A percentile compares a stretch with the other conserved stretches of the same genome.
Conservation (phyloP, 2,113 vertebrate species). For the Otocyon megalotis region DNA sequence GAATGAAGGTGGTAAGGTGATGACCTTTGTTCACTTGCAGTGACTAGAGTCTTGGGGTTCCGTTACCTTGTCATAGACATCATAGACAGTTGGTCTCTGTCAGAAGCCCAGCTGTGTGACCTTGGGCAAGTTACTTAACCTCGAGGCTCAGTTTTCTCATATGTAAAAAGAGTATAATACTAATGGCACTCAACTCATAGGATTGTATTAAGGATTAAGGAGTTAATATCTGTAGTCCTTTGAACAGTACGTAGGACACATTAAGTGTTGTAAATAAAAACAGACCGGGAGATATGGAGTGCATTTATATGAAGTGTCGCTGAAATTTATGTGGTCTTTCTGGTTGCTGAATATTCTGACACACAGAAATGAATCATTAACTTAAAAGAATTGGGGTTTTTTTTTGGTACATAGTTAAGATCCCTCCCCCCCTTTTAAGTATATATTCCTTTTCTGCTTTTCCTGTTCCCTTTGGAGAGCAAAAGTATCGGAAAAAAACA, state of each 20-base stretch:
- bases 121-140: not conserved
- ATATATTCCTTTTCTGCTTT: constrained; percentile 79
- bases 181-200: not conserved
- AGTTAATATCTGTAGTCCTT: not conserved
- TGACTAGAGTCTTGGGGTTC: not conserved
- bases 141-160: constrained; percentile 7
- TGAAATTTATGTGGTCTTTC: not conserved
- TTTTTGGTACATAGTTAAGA: not conserved
- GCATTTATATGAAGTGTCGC: not conserved
- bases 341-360: constrained; percentile 25
- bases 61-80: not conserved
- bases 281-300: not conserved
- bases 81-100: not conserved
- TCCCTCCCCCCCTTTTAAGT: constrained; percentile 55
- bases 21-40: not conserved
- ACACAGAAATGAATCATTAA: constrained; percentile 52
- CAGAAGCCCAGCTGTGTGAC: not conserved
- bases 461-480: constrained; percentile 81
- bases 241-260: not conserved
- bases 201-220: not conserved
- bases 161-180: not conserved
- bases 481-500: constrained; percentile 67
- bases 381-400: constrained; percentile 60
- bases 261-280: not conserved
- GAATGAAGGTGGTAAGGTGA: not conserved